phyloP scores from a whole-genome alignment of 2,888 invertebrate species.

The Thumatha senex region DNA sequence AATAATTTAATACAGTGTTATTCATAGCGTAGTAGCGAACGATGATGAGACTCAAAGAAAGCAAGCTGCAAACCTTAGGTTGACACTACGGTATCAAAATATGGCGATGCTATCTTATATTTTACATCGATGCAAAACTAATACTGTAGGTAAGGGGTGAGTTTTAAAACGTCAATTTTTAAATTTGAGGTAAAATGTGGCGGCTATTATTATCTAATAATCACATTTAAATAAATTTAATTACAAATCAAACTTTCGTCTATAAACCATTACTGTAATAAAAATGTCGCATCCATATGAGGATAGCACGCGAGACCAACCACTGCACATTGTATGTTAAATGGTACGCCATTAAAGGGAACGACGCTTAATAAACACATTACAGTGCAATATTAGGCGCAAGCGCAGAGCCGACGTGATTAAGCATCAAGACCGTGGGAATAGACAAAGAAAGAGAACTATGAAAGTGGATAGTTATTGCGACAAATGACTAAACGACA shows the following conservation, averaged over 20 bases:
- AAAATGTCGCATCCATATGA: constrained; percentile 55
- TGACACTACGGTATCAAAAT: constrained; percentile 47
- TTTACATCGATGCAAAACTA: background rate
- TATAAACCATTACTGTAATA: background rate
- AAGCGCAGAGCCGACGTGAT: constrained; percentile 69
- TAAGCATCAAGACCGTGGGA: constrained; percentile 77
- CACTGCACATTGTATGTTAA: constrained; percentile 75
- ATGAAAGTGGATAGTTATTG: constrained; percentile 53
- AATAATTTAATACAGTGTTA: constrained; percentile 62
- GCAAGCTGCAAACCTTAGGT: constrained; percentile 52
- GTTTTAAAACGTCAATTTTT: no score
- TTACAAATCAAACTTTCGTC: no score
- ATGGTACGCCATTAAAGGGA: constrained; percentile 74
- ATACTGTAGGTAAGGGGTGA: background rate
- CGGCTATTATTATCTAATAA: no score
- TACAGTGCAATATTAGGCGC: constrained; percentile 77
- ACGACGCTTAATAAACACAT: constrained; percentile 81
- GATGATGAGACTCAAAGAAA: constrained; percentile 61
- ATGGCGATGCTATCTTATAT: constrained; percentile 38
- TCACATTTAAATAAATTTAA: no score
- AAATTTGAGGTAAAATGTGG: no score
- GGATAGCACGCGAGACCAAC: constrained; percentile 65
- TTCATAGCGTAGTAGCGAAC: constrained; percentile 54
- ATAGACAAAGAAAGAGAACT: constrained; percentile 60
- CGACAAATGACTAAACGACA: constrained; percentile 43